A percentile compares a stretch with the other conserved stretches of the same genome.
Evolutionary conservation across 2,113 vertebrate species (phyloP).

Genomic region (Scomber japonicus): DNA sequence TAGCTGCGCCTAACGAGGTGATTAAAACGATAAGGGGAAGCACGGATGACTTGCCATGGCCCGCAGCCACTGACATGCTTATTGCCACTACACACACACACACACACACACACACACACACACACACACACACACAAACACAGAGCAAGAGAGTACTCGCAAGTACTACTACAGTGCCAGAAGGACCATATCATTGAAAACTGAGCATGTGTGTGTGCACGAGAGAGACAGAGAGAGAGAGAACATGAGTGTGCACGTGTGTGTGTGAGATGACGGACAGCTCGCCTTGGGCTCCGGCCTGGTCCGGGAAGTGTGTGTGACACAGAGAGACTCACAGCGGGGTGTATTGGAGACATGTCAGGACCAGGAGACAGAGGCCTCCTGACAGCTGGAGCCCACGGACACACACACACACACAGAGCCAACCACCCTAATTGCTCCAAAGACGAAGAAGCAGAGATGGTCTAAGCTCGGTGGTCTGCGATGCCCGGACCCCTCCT

Average conservation of each 20-base stretch:
- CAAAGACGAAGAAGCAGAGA: constrained; percentile 67
- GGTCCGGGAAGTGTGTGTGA: constrained; percentile 72
- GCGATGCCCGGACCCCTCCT: constrained; percentile 60
- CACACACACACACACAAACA: constrained; percentile 32
- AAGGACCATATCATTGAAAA: constrained; percentile 69
- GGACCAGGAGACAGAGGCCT: constrained; percentile 80
- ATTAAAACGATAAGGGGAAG: constrained; percentile 86
- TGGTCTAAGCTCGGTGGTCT: constrained; percentile 64
- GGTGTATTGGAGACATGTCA: constrained; percentile 83
- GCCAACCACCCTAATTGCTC: constrained; percentile 80
- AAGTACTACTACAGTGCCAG: constrained; percentile 63
- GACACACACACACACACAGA: constrained; percentile 45
- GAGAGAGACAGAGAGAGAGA: constrained; percentile 1
- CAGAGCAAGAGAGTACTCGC: constrained; percentile 10
- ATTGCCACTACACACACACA: constrained; percentile 48
- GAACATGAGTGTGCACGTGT: constrained; percentile 13
- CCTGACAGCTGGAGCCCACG: constrained; percentile 83
- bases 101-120: constrained; percentile 36
- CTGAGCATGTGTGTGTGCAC: constrained; percentile 38
- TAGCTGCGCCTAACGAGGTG: constrained; percentile 85
- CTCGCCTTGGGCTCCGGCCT: constrained; percentile 69
- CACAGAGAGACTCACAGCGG: constrained; percentile 76
- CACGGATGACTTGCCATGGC: constrained; percentile 82
- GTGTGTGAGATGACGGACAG: constrained; percentile 76
- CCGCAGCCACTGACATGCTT: constrained; percentile 76